A percentile compares a stretch with the other conserved stretches of the same genome.
Conservation (phyloP, 2,113 vertebrate genomes). For the Atherinomorus stipes region DNA sequence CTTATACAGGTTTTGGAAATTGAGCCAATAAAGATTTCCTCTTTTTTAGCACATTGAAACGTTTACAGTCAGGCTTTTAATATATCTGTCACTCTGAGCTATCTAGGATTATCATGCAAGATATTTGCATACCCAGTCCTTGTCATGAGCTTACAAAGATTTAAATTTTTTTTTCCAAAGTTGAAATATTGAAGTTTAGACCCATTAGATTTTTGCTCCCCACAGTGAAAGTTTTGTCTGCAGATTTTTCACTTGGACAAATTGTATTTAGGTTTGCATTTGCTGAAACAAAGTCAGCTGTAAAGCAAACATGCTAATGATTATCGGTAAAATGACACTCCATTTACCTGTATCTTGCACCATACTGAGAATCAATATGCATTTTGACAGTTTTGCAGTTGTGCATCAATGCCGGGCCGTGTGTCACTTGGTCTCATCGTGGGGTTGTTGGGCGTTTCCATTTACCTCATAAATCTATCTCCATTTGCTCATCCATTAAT, state of each 20-base stretch:
- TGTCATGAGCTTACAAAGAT: constrained; percentile 9
- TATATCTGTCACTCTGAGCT: not conserved
- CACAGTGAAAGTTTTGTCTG: not conserved
- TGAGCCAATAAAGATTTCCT: too few relatives aligned
- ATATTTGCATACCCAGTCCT: not conserved
- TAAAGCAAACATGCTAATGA: constrained; percentile 8
- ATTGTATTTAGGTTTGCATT: not conserved
- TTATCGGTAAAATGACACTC: constrained; percentile 1
- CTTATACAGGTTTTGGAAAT: too few relatives aligned
- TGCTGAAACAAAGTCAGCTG: not conserved
- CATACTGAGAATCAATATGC: constrained; percentile 1
- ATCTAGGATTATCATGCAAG: not conserved
- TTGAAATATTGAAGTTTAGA: constrained; percentile 23
- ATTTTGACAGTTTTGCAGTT: constrained; percentile 34
- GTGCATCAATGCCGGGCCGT: constrained; percentile 7
- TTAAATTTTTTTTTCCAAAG: constrained; percentile 5
- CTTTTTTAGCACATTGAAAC: too few relatives aligned
- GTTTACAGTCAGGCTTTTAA: not conserved
- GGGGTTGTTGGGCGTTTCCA: constrained; percentile 14
- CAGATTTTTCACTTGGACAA: constrained; percentile 30
- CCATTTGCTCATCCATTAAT: constrained; percentile 70
- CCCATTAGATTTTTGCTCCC: not conserved
- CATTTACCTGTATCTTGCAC: constrained; percentile 5
- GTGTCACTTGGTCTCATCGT: constrained; percentile 40
- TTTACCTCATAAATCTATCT: constrained; percentile 61